phyloP scores from a whole-genome alignment of 2,113 vertebrate genomes.

The Corydoras sp. region DNA sequence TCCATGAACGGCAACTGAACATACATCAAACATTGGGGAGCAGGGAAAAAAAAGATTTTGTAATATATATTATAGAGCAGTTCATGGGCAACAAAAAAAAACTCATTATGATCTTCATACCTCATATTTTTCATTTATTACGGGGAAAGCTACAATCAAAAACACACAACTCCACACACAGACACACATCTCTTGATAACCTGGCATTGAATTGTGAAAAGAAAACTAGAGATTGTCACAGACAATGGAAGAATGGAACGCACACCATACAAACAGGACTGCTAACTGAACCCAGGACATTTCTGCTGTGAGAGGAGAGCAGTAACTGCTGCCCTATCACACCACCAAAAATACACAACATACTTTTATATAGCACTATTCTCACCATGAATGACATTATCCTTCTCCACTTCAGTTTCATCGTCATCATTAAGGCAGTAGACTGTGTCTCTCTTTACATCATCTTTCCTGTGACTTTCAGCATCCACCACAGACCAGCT shows the following conservation, averaged over 20 bases:
- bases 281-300: too few species aligned
- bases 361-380: background rate
- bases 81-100: background rate
- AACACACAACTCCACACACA: too few species aligned
- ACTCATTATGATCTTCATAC: constrained; percentile 66
- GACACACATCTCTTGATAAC: too few species aligned
- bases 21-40: constrained; percentile 81
- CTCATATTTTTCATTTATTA: constrained; percentile 82
- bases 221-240: too few species aligned
- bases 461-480: constrained; percentile 72
- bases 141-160: constrained; percentile 87
- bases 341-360: too few species aligned
- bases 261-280: too few species aligned
- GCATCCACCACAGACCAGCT: constrained; percentile 81
- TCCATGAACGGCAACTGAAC: constrained; percentile 89
- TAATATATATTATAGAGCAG: background rate
- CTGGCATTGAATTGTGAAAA: too few species aligned
- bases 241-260: too few species aligned
- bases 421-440: constrained; percentile 90
- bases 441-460: constrained; percentile 81
- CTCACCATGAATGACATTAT: constrained; percentile 88
- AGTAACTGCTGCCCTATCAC: too few species aligned
- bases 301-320: too few species aligned
- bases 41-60: background rate
- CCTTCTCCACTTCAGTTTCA: constrained; percentile 84